Percentiles rank a stretch among this genome's conserved stretches.
Evolutionary conservation across 2,888 invertebrate species (phyloP).

Genomic region (Drosophila pegasa): DNA sequence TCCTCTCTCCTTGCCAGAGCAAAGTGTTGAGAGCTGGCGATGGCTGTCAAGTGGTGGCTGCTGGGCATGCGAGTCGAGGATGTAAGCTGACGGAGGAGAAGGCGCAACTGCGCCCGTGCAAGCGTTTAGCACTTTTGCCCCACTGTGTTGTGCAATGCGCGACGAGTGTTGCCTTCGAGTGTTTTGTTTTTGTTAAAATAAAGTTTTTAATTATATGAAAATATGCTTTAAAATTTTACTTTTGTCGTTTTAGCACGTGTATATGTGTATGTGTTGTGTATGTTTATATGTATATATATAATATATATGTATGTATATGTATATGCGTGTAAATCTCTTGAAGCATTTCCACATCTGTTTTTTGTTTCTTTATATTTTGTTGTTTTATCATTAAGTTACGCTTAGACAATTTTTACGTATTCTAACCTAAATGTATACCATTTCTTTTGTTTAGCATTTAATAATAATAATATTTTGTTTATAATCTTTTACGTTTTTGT

Average conservation of each 20-base stretch:
- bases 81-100: slow-evolving; percentile 7
- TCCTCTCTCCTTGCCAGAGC: slow-evolving; percentile 23
- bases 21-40: slow-evolving; percentile 73
- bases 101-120: slow-evolving; percentile 22
- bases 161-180: slow-evolving; percentile 2
- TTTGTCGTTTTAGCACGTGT: slow-evolving; percentile 30
- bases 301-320: slow-evolving; percentile 14
- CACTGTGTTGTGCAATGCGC: slow-evolving; percentile 62
- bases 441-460: slow-evolving; percentile 46
- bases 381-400: slow-evolving; percentile 73
- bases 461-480: slow-evolving; percentile 39
- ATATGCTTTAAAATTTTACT: slow-evolving; percentile 60
- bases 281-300: slow-evolving; percentile 32
- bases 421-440: slow-evolving; percentile 76
- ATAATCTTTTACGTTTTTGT: slow-evolving; percentile 8
- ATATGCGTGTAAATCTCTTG: slow-evolving; percentile 44
- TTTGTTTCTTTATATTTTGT: slow-evolving; percentile 43
- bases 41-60: slow-evolving; percentile 73
- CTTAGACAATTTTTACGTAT: slow-evolving; percentile 78
- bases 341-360: slow-evolving; percentile 41
- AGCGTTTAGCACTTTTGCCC: slow-evolving; percentile 53
- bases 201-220: slow-evolving; percentile 64
- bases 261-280: slow-evolving; percentile 21
- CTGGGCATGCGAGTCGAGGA: slow-evolving; percentile 50
- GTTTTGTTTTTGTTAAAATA: slow-evolving; percentile 41